Evolutionary conservation across 2,113 vertebrate genomes (phyloP), one percentile per base, ranked within the genome.

Genomic region (Nansenia antarctica): DNA sequence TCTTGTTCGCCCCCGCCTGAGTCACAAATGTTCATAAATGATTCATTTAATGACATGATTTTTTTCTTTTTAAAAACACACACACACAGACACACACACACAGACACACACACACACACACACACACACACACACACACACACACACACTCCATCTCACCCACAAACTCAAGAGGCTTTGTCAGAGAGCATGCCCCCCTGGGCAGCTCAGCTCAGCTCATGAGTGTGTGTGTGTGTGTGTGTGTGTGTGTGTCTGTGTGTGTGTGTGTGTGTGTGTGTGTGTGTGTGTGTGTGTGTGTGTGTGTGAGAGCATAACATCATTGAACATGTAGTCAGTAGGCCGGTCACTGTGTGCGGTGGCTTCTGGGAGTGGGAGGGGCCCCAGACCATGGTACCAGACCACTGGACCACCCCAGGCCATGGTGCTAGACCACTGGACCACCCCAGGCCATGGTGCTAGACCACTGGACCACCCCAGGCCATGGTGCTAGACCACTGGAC

Each of bases 11-110:
- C 47, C 22, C 37, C 20, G 62, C 55, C 76, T 70, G 73, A 63
- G 77, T 80, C 69, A 78, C 81, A 74, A 88, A 85, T 71, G 76
- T 62, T 80, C 74, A 81, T 85, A n/a, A 86, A 87, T 81, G 60
- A 84, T 85, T 84, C 62, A 85, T 77, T 78, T 69, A 27, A 74
- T 71, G 32, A 37, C 9, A 29, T 7, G 63, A 24, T n/a, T n/a
- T n/a, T n/a, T n/a, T n/a, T n/a, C n/a, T n/a, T n/a, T 3, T 29
- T 3, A 45, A 5, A 31, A 0, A 64, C 45, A 65, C 67, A 66
- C 32, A 15, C 26, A 39, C 22, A 54, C 42, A 55, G 47, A 71
- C 76, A 63, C 52, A 76, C 26, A 27, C 74, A 68, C 60, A 63
- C 63, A 72, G 49, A 1, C 12, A n/a, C 52, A 59, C 26, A 47